phyloP scores from a whole-genome alignment of 2,888 invertebrate species.

The Epinotia brunnichana region DNA sequence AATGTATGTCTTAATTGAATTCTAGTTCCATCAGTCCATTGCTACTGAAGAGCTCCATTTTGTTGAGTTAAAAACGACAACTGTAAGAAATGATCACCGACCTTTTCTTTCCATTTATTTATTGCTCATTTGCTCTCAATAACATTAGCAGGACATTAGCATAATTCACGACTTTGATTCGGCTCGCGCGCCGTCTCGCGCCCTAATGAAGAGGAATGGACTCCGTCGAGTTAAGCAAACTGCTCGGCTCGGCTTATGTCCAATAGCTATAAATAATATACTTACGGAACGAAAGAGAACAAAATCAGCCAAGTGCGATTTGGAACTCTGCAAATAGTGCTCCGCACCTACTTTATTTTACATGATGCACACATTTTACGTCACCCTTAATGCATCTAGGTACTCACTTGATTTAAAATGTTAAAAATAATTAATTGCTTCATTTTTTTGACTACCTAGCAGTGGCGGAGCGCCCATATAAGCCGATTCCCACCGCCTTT shows the following conservation, averaged over 20 bases:
- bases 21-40: background rate
- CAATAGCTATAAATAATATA: conserved; percentile 11
- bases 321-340: no score
- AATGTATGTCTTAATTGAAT: background rate
- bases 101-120: conserved; percentile 24
- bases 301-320: no score
- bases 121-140: conserved; percentile 44
- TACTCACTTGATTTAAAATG: no score
- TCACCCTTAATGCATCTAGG: no score
- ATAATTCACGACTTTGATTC: conserved; percentile 45
- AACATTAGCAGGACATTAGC: conserved; percentile 47
- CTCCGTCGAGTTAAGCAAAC: conserved; percentile 49
- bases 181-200: conserved; percentile 15
- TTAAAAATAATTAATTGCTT: no score
- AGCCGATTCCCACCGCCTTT: no score
- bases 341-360: no score
- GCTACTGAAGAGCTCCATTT: background rate
- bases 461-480: no score
- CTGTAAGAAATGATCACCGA: conserved; percentile 13
- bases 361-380: no score
- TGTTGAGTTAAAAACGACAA: conserved; percentile 12
- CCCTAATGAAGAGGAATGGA: conserved; percentile 48
- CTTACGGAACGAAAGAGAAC: background rate
- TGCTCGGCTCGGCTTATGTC: conserved; percentile 50
- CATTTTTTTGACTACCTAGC: no score